These are phyloP conservation scores for Thaumetopoea pityocampa DNA, from an alignment of 1,140 invertebrate genomes.

Conservation along the genomic window DNA sequence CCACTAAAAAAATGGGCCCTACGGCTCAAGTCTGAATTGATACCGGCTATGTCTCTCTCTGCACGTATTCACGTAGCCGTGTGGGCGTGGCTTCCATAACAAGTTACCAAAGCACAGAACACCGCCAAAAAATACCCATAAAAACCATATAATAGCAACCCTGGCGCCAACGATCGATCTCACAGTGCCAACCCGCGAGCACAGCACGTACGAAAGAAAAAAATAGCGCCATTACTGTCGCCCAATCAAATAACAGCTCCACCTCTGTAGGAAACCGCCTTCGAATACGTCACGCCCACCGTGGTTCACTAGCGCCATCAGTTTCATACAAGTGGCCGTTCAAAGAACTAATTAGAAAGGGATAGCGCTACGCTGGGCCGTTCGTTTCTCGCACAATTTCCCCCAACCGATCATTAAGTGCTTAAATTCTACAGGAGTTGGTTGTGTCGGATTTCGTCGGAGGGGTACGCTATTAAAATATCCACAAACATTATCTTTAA, in stretches of 20 bases:
- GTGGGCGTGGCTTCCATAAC: conserved; percentile 63
- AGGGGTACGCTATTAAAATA: conserved; percentile 74
- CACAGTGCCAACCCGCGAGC: conserved; percentile 50
- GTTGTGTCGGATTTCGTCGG: conserved; percentile 72
- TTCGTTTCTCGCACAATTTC: conserved; percentile 73
- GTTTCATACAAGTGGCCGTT: conserved; percentile 51
- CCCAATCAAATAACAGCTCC: conserved; percentile 39
- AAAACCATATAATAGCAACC: conserved; percentile 71
- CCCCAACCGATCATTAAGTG: conserved; percentile 74
- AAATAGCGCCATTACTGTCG: conserved; percentile 46
- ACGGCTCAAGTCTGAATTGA: conserved; percentile 59
- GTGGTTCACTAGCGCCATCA: conserved; percentile 44
- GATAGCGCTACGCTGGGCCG: conserved; percentile 53
- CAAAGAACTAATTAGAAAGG: conserved; percentile 59
- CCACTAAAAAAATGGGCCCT: conserved; percentile 57
- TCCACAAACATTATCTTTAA: conserved; percentile 75
- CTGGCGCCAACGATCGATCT: conserved; percentile 59
- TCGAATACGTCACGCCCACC: conserved; percentile 31
- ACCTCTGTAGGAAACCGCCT: conserved; percentile 40
- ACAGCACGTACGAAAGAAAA: conserved; percentile 55
- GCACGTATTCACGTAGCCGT: conserved; percentile 42
- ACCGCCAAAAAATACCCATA: conserved; percentile 73
- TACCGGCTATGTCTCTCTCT: conserved; percentile 42
- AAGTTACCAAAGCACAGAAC: conserved; percentile 60
- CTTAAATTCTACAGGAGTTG: conserved; percentile 73